A percentile compares a stretch with the other conserved stretches of the same genome.
Evolutionary conservation across 2,113 vertebrate genomes (phyloP).

Genomic region (Ophthalmolycus amberensis): DNA sequence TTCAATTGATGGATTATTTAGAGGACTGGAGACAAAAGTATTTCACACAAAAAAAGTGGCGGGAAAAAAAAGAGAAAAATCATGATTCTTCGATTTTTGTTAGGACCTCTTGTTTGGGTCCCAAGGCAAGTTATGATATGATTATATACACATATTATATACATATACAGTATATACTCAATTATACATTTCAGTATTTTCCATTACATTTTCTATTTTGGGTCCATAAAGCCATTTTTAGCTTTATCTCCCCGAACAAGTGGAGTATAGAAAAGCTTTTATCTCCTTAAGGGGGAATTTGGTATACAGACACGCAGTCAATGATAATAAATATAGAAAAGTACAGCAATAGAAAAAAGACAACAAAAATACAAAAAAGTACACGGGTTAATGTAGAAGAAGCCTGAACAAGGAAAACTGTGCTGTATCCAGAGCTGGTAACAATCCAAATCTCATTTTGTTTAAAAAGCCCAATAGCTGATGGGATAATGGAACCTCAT

Average conservation of each 20-base stretch:
- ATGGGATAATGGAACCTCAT: neutral
- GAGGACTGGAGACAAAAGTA: too few species aligned
- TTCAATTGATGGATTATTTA: too few species aligned
- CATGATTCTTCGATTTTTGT: too few species aligned
- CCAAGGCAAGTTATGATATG: neutral
- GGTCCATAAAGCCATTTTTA: neutral
- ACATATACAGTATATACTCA: neutral
- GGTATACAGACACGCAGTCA: neutral
- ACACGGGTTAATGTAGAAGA: neutral
- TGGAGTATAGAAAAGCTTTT: too few species aligned
- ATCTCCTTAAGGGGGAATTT: neutral
- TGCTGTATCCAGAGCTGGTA: neutral
- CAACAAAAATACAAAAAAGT: neutral
- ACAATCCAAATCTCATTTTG: neutral
- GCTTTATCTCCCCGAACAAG: too few species aligned
- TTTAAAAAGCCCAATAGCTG: neutral
- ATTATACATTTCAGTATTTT: neutral
- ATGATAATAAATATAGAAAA: neutral
- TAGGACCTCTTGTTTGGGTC: too few species aligned
- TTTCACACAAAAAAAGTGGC: too few species aligned
- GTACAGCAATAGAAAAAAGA: neutral
- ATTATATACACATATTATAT: neutral
- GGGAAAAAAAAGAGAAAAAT: too few species aligned
- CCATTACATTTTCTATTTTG: neutral
- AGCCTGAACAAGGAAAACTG: neutral